phyloP scores from a whole-genome alignment of 1,140 invertebrate species.

The Dryas iulia region DNA sequence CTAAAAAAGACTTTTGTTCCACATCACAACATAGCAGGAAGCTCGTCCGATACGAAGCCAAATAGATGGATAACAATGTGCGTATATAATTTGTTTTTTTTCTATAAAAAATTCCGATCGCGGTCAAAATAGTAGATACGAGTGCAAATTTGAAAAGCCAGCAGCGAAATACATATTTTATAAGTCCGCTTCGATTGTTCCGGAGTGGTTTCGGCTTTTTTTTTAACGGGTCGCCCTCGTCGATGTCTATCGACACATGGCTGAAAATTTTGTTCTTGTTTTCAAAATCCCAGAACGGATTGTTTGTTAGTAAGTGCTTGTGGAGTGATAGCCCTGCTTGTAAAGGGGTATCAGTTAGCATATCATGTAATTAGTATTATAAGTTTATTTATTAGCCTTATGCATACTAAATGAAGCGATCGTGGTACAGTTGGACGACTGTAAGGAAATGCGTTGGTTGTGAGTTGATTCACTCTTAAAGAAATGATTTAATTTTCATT shows the following conservation, averaged over 20 bases:
- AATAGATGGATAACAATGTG: conserved; percentile 35
- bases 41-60: conserved; percentile 18
- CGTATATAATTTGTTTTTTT: conserved; percentile 46
- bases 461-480: too few species aligned
- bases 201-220: conserved; percentile 61
- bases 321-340: conserved; percentile 38
- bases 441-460: too few species aligned
- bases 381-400: too few species aligned
- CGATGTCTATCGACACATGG: conserved; percentile 70
- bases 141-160: conserved; percentile 74
- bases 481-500: too few species aligned
- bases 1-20: conserved; percentile 17
- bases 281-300: conserved; percentile 45
- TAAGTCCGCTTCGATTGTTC: conserved; percentile 78
- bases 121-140: conserved; percentile 70
- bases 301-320: conserved; percentile 62
- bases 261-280: conserved; percentile 56
- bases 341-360: too few species aligned
- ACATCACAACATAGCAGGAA: conserved; percentile 33
- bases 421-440: too few species aligned
- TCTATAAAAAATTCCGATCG: conserved; percentile 69
- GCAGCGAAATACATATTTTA: conserved; percentile 74
- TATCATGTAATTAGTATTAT: too few species aligned
- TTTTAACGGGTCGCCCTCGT: conserved; percentile 62
- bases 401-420: too few species aligned